Evolutionary conservation across 2,113 vertebrate species (phyloP).

Genomic region (Laterallus jamaicensis): DNA sequence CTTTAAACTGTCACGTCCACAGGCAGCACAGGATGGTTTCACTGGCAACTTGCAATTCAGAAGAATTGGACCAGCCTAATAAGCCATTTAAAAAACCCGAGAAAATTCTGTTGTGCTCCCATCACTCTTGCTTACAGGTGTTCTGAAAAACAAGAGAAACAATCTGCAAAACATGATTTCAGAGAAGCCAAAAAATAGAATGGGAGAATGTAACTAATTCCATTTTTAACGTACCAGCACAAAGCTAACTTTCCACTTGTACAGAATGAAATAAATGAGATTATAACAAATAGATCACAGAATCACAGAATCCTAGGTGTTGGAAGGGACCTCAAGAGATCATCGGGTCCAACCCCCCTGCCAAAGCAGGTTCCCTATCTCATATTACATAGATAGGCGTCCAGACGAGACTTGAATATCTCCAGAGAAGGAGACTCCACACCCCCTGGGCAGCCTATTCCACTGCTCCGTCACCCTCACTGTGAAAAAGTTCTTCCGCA

Average conservation of each 20-base stretch:
- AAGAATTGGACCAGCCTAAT: not conserved
- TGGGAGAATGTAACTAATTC: not conserved
- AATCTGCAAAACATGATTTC: not conserved
- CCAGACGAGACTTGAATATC: too few species aligned
- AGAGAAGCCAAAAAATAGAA: not conserved
- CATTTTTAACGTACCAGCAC: not conserved
- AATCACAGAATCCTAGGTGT: too few species aligned
- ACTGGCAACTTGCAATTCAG: not conserved
- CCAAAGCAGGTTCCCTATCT: too few species aligned
- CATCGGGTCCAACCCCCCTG: too few species aligned
- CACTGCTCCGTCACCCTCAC: too few species aligned
- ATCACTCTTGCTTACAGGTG: not conserved
- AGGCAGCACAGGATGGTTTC: not conserved
- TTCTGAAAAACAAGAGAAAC: not conserved
- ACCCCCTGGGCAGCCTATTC: too few species aligned
- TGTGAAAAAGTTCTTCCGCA: too few species aligned
- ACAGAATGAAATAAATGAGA: not conserved
- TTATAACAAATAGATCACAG: not conserved
- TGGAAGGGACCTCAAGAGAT: too few species aligned
- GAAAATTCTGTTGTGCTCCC: not conserved
- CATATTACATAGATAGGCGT: too few species aligned
- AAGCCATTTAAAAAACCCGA: not conserved
- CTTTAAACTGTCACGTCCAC: not conserved
- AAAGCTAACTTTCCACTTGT: not conserved
- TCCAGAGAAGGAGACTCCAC: too few species aligned